phyloP scores from a whole-genome alignment of 2,113 vertebrate genomes.

The Cisticola juncidis region DNA sequence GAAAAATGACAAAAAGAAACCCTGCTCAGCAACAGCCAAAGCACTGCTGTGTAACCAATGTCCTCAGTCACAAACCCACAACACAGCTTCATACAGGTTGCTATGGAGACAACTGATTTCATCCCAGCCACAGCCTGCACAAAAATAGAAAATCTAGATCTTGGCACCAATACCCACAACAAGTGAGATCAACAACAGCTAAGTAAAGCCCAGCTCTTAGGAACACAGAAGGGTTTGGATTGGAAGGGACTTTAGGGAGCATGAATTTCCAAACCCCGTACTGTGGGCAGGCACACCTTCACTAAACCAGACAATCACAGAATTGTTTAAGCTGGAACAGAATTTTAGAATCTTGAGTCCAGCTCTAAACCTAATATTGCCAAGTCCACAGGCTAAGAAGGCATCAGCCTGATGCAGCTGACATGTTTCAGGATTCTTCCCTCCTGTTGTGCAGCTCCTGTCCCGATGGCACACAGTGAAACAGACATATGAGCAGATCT shows the following conservation, averaged over 20 bases:
- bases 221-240: background rate
- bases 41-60: background rate
- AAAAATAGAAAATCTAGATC: background rate
- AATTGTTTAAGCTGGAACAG: background rate
- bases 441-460: background rate
- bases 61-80: background rate
- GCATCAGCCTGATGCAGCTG: background rate
- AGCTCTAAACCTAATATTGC: background rate
- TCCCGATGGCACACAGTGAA: background rate
- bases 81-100: background rate
- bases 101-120: background rate
- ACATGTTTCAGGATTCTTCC: background rate
- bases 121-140: background rate
- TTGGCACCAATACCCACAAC: background rate
- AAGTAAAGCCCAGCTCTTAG: background rate
- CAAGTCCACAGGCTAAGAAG: background rate
- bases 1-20: background rate
- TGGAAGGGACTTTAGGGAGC: background rate
- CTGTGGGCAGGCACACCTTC: background rate
- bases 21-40: background rate
- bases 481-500: background rate
- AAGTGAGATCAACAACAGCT: background rate
- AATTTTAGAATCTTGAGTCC: background rate
- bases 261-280: background rate
- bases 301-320: background rate